Conservation (phyloP, 2,888 invertebrate species). For the Mylabris sibirica region DNA sequence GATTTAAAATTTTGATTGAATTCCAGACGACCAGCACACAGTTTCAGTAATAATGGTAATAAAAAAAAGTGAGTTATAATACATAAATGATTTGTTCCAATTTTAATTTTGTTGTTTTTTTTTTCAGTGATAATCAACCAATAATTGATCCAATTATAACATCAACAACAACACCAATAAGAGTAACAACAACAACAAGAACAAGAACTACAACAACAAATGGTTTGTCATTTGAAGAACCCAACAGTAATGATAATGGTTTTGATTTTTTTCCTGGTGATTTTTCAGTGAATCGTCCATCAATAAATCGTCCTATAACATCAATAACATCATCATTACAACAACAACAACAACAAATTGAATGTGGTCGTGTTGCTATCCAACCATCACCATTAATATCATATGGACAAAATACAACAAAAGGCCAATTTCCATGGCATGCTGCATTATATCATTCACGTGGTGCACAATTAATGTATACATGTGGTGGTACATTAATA, state of each 20-base stretch:
- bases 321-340: background rate
- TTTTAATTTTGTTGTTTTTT: background rate
- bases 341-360: slow-evolving; percentile 15
- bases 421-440: slow-evolving; percentile 76
- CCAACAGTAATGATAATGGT: slow-evolving; percentile 12
- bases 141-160: background rate
- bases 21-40: background rate
- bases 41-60: background rate
- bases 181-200: background rate
- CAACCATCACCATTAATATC: slow-evolving; percentile 67
- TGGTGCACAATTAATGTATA: slow-evolving; percentile 63
- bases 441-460: slow-evolving; percentile 66
- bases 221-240: slow-evolving; percentile 25
- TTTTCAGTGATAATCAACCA: background rate
- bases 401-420: slow-evolving; percentile 66
- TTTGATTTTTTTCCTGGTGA: slow-evolving; percentile 51
- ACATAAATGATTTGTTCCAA: no score
- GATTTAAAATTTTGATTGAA: background rate
- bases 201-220: background rate
- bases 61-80: background rate
- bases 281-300: slow-evolving; percentile 33
- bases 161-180: background rate
- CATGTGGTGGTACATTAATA: slow-evolving; percentile 72
- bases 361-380: slow-evolving; percentile 62
- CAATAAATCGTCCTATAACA: slow-evolving; percentile 25